Evolutionary conservation across 2,797 vertebrate genomes (phyloP).

Genomic region (Hylomyscus alleni): DNA sequence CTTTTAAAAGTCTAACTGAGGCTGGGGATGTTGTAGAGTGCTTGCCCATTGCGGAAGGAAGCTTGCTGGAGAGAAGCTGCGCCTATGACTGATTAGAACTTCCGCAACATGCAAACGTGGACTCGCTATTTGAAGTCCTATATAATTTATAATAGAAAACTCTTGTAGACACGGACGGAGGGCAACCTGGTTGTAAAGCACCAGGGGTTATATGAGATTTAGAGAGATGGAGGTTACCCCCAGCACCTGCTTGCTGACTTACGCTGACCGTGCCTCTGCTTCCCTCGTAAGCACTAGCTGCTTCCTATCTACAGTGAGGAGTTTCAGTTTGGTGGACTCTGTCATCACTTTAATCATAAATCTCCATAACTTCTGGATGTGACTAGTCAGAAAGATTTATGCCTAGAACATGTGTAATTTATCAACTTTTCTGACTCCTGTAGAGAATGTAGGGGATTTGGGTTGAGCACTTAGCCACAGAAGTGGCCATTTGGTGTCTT

Average conservation of each 20-base stretch:
- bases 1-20: neutral
- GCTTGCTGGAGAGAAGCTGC: neutral
- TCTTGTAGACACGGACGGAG: neutral
- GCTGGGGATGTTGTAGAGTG: neutral
- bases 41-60: neutral
- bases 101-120: neutral
- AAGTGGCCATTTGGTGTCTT: neutral
- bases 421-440: neutral
- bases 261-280: neutral
- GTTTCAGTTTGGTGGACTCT: neutral
- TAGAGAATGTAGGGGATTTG: neutral
- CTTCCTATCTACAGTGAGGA: neutral
- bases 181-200: no score
- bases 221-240: no score
- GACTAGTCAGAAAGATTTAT: constrained; percentile 2
- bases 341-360: neutral
- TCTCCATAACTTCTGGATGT: neutral
- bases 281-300: neutral
- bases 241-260: neutral
- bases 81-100: neutral
- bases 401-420: neutral
- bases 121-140: neutral
- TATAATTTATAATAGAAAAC: neutral
- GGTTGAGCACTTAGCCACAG: neutral
- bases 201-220: neutral